Conservation (phyloP, 1,140 invertebrate species). For the Steinernema feltiae region DNA sequence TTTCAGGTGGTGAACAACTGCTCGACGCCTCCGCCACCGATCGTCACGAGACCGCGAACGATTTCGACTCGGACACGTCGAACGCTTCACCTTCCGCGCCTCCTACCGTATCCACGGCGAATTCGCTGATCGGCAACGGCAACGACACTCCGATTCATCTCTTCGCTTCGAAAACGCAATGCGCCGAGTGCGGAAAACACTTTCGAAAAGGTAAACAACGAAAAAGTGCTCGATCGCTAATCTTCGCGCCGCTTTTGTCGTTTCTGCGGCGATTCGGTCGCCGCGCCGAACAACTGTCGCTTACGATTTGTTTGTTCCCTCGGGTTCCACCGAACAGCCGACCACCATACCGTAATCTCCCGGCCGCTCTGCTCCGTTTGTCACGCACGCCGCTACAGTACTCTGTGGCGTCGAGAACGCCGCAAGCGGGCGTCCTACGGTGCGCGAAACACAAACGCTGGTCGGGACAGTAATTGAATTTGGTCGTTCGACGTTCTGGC, state of each 20-base stretch:
- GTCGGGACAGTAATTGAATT: not conserved
- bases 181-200: conserved; percentile 54
- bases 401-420: not conserved
- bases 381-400: not conserved
- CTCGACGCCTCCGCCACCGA: conserved; percentile 12
- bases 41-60: conserved; percentile 3
- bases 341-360: not conserved
- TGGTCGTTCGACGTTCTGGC: not conserved
- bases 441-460: not conserved
- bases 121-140: not conserved
- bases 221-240: not conserved
- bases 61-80: conserved; percentile 10
- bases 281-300: not conserved
- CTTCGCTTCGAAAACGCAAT: conserved; percentile 29
- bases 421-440: not conserved
- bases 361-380: not conserved
- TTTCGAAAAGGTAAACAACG: conserved; percentile 13
- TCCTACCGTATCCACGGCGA: not conserved
- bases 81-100: not conserved
- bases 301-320: conserved; percentile 11
- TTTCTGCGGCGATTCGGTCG: not conserved
- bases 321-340: not conserved
- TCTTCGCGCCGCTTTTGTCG: conserved; percentile 13
- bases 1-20: conserved; percentile 13
- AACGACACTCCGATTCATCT: not conserved